These are phyloP conservation scores for Congeria kusceri DNA, from an alignment of 2,888 invertebrate species.

Conservation along the genomic window DNA sequence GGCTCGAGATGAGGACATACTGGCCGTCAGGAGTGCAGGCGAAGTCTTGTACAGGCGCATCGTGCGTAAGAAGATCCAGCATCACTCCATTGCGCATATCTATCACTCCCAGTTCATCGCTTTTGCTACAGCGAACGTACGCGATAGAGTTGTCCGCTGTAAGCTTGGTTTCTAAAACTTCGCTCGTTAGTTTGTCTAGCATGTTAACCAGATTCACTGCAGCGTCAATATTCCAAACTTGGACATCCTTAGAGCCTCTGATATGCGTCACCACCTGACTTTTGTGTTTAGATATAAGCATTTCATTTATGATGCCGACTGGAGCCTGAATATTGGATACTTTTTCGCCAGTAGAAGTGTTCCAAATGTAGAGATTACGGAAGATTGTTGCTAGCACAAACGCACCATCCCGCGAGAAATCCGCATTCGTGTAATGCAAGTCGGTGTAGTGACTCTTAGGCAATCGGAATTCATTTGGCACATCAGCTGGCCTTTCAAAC, in stretches of 20 bases:
- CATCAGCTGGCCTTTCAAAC: conserved; percentile 77
- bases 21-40: conserved; percentile 79
- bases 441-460: conserved; percentile 78
- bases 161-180: conserved; percentile 76
- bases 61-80: conserved; percentile 83
- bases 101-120: conserved; percentile 84
- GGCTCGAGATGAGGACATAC: conserved; percentile 78
- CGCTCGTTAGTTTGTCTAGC: conserved; percentile 81
- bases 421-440: conserved; percentile 79
- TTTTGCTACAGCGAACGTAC: conserved; percentile 77
- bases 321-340: conserved; percentile 81
- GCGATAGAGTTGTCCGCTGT: conserved; percentile 74
- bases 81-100: conserved; percentile 82
- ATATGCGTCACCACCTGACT: conserved; percentile 80
- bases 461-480: conserved; percentile 82
- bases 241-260: conserved; percentile 71
- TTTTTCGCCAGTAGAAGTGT: conserved; percentile 70
- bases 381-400: conserved; percentile 82
- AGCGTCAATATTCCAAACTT: conserved; percentile 82
- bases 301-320: conserved; percentile 79
- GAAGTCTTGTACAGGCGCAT: conserved; percentile 76
- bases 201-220: conserved; percentile 78
- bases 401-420: conserved; percentile 81
- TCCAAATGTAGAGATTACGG: conserved; percentile 83
- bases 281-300: conserved; percentile 74